Evolutionary conservation across 2,888 invertebrate genomes (phyloP).

Genomic region (Synanthedon myopaeformis): DNA sequence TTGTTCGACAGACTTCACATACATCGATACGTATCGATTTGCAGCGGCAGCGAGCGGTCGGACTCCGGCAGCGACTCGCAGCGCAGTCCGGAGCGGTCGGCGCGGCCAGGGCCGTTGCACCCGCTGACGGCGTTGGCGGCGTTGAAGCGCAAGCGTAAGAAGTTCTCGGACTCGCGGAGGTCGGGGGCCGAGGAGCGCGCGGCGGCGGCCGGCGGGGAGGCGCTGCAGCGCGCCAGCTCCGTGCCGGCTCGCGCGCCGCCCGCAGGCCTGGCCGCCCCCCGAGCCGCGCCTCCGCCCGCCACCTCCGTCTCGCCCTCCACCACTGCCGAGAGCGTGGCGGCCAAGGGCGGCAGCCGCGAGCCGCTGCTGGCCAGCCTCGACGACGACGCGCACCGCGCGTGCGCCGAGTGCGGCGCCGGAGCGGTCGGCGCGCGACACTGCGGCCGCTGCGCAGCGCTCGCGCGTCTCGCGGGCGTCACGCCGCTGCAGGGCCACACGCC

Average conservation of each 20-base stretch:
- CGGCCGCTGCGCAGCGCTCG: slow-evolving; percentile 72
- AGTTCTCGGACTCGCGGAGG: slow-evolving; percentile 83
- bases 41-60: slow-evolving; percentile 73
- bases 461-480: slow-evolving; percentile 79
- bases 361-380: slow-evolving; percentile 73
- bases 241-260: slow-evolving; percentile 52
- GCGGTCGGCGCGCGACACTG: slow-evolving; percentile 18
- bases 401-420: slow-evolving; percentile 3
- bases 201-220: slow-evolving; percentile 16
- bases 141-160: slow-evolving; percentile 83
- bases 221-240: slow-evolving; percentile 36
- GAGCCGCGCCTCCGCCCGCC: slow-evolving; percentile 16
- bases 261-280: slow-evolving; percentile 26
- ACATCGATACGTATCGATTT: not conserved
- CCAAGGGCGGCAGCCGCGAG: slow-evolving; percentile 68
- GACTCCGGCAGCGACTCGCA: slow-evolving; percentile 79
- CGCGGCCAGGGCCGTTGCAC: slow-evolving; percentile 34
- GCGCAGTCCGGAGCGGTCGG: slow-evolving; percentile 65
- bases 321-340: slow-evolving; percentile 21
- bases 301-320: slow-evolving; percentile 19
- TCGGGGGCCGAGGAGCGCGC: slow-evolving; percentile 41
- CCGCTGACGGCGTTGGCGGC: slow-evolving; percentile 76
- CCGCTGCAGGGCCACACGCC: slow-evolving; percentile 79
- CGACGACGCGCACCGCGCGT: slow-evolving; percentile 38
- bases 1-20: not conserved